A percentile compares a stretch with the other conserved stretches of the same genome.
These are phyloP conservation scores for Sylvilagus floridanus DNA, from an alignment of 2,797 vertebrate species.

Conservation along the genomic window DNA sequence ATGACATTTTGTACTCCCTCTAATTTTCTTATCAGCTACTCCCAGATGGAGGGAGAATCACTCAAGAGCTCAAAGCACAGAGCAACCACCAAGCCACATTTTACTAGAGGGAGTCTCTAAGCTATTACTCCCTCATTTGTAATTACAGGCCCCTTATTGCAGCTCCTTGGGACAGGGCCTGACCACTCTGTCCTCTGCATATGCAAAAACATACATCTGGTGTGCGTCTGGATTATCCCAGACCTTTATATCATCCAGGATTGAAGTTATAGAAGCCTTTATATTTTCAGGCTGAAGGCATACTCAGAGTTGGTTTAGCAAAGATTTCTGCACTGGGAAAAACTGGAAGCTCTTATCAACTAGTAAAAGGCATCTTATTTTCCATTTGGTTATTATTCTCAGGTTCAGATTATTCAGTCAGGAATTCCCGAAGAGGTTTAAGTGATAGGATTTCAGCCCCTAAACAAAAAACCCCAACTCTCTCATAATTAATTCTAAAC, in stretches of 20 bases:
- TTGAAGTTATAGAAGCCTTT: background rate
- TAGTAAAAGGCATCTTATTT: constrained; percentile 2
- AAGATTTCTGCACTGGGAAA: background rate
- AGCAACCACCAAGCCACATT: background rate
- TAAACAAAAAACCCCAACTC: background rate
- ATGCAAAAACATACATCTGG: no score
- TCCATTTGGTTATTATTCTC: background rate
- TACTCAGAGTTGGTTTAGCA: background rate
- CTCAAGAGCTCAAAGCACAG: background rate
- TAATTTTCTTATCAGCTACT: background rate
- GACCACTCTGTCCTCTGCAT: background rate
- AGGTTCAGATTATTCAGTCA: background rate
- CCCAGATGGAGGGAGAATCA: background rate
- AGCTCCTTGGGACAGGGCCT: background rate
- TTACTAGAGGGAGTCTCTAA: background rate
- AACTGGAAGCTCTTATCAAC: background rate
- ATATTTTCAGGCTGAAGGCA: background rate
- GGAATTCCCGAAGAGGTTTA: background rate
- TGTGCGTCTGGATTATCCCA: background rate
- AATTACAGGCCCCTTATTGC: background rate
- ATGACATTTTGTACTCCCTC: background rate
- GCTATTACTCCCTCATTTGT: background rate
- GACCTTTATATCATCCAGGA: background rate
- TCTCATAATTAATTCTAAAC: constrained; percentile 7
- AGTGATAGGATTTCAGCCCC: background rate